Evolutionary conservation across 2,888 invertebrate genomes (phyloP).

Genomic region (Rhingia rostrata): DNA sequence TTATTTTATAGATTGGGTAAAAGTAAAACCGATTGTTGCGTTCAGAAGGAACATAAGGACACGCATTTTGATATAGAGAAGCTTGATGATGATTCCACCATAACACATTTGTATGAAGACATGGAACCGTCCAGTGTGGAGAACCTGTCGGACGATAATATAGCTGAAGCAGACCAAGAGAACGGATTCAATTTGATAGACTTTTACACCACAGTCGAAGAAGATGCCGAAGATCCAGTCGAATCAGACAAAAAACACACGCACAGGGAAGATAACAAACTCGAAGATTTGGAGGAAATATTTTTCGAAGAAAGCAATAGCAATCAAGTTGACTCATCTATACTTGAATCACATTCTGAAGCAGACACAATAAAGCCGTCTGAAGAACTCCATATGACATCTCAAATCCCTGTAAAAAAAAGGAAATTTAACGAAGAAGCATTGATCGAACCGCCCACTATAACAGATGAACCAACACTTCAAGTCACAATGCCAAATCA

Average conservation of each 20-base stretch:
- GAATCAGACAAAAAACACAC: background rate
- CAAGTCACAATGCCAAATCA: constrained; percentile 1
- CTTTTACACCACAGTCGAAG: constrained; percentile 1
- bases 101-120: constrained; percentile 1
- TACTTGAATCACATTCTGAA: constrained; percentile 1
- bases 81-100: background rate
- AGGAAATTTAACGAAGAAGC: background rate
- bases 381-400: background rate
- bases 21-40: background rate
- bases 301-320: constrained; percentile 12
- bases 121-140: background rate
- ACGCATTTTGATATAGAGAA: constrained; percentile 6
- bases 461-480: too few relatives aligned
- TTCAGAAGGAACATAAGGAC: background rate
- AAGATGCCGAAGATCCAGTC: background rate
- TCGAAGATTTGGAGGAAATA: background rate
- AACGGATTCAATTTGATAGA: constrained; percentile 16
- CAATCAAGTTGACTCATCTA: constrained; percentile 36
- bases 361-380: background rate
- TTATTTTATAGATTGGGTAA: background rate
- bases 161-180: background rate
- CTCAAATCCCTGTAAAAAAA: background rate
- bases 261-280: background rate
- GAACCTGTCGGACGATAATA: background rate
- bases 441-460: background rate